These are phyloP conservation scores for Myopa tessellatipennis DNA, from an alignment of 2,888 invertebrate species.

Conservation along the genomic window DNA sequence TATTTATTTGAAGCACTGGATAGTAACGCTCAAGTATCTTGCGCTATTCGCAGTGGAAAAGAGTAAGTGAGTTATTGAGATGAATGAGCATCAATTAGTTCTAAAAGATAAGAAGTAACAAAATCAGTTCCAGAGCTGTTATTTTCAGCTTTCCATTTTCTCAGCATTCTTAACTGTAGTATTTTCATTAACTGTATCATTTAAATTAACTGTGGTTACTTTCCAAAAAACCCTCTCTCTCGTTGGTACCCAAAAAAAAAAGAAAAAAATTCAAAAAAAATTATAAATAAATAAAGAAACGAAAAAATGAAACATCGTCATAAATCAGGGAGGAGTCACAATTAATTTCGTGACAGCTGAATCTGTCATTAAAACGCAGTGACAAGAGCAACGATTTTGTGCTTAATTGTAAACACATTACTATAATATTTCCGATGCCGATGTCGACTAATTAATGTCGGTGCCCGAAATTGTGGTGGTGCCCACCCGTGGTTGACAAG, in stretches of 20 bases:
- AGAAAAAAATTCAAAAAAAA: not conserved
- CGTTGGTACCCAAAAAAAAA: not conserved
- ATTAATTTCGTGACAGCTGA: slow-evolving; percentile 27
- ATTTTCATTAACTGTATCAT: too few relatives aligned
- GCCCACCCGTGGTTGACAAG: slow-evolving; percentile 27
- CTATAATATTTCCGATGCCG: slow-evolving; percentile 11
- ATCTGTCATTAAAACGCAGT: slow-evolving; percentile 18
- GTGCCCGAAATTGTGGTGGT: slow-evolving; percentile 15
- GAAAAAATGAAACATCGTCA: not conserved
- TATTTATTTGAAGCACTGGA: slow-evolving; percentile 36
- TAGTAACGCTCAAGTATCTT: not conserved
- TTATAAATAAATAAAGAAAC: not conserved
- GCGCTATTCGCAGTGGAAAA: slow-evolving; percentile 22
- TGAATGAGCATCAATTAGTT: slow-evolving; percentile 20
- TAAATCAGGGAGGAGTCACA: slow-evolving; percentile 9
- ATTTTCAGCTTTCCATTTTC: too few relatives aligned
- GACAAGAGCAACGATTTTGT: slow-evolving; percentile 8
- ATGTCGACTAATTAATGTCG: slow-evolving; percentile 30
- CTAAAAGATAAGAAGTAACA: too few relatives aligned
- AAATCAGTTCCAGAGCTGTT: too few relatives aligned
- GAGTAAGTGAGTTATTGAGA: slow-evolving; percentile 31
- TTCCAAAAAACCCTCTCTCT: too few relatives aligned
- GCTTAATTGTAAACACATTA: slow-evolving; percentile 10
- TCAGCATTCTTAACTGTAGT: too few relatives aligned
- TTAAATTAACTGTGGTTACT: too few relatives aligned